A percentile compares a stretch with the other conserved stretches of the same genome.
Conservation (phyloP, 2,113 vertebrate genomes). For the Atherinomorus stipes region DNA sequence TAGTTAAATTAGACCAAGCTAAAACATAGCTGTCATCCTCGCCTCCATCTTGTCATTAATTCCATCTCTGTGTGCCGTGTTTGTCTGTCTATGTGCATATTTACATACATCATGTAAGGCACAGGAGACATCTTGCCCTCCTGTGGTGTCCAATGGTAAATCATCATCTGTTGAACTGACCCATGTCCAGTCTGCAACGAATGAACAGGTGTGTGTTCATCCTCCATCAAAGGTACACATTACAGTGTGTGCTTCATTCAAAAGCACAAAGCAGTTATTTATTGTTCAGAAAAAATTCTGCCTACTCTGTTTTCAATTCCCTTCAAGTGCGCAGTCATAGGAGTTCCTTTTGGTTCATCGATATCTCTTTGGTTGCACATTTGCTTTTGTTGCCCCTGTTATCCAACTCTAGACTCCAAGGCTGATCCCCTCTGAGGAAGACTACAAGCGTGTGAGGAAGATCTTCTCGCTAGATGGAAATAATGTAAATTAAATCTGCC, state of each 20-base stretch:
- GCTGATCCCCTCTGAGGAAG: constrained; percentile 86
- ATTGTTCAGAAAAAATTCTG: neutral
- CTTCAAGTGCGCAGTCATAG: constrained; percentile 13
- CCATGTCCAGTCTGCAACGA: constrained; percentile 30
- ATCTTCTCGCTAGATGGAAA: constrained; percentile 83
- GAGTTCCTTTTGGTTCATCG: neutral
- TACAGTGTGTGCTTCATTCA: constrained; percentile 28
- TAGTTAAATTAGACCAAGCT: constrained; percentile 5
- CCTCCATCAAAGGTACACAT: constrained; percentile 16
- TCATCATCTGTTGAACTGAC: constrained; percentile 10
- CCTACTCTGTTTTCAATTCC: constrained; percentile 9
- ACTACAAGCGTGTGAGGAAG: constrained; percentile 89
- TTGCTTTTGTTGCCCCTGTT: constrained; percentile 72
- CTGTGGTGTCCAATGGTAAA: constrained; percentile 59
- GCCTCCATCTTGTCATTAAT: constrained; percentile 27
- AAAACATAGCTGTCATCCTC: constrained; percentile 19
- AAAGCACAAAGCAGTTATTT: neutral
- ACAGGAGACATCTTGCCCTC: constrained; percentile 64
- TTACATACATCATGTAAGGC: constrained; percentile 59
- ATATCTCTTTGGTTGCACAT: constrained; percentile 4
- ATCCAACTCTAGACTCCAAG: constrained; percentile 81
- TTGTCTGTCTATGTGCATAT: constrained; percentile 49
- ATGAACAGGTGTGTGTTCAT: constrained; percentile 74
- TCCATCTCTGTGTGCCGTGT: constrained; percentile 46
- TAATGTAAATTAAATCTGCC: constrained; percentile 82